A percentile compares a stretch with the other conserved stretches of the same genome.
These are phyloP conservation scores for Lichenostomus cassidix DNA, from an alignment of 2,113 vertebrate genomes.

Conservation along the genomic window DNA sequence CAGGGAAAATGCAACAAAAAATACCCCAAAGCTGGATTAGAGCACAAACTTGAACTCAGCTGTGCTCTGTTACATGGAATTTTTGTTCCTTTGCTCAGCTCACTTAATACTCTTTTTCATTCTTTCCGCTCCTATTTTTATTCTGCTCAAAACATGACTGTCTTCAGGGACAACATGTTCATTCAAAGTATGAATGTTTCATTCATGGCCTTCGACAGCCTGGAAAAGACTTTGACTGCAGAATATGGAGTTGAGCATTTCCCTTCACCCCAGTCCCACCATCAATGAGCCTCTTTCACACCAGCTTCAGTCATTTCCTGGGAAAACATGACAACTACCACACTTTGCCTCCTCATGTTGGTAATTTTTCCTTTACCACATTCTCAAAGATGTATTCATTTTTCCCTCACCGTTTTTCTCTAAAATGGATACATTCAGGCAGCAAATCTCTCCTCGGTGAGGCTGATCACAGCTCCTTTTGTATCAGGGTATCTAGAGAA, in stretches of 20 bases:
- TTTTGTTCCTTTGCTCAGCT: background rate
- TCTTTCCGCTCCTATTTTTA: conserved; percentile 36
- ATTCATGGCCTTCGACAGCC: conserved; percentile 31
- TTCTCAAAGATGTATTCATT: background rate
- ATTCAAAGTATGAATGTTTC: conserved; percentile 46
- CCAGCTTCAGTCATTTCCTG: conserved; percentile 1
- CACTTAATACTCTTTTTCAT: background rate
- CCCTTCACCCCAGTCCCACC: background rate
- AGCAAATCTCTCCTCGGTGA: background rate
- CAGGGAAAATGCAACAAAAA: background rate
- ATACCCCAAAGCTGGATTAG: background rate
- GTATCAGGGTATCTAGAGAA: background rate
- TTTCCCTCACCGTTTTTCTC: background rate
- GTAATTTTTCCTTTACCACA: background rate
- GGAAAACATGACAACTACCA: background rate
- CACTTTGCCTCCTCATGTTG: background rate
- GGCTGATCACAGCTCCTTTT: background rate
- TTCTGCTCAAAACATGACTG: conserved; percentile 25
- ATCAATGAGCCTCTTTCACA: conserved; percentile 24
- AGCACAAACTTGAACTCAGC: background rate
- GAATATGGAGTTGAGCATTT: background rate
- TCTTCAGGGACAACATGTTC: conserved; percentile 23
- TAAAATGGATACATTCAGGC: background rate
- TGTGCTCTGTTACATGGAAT: background rate
- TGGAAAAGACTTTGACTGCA: background rate